A percentile compares a stretch with the other conserved stretches of the same genome.
Evolutionary conservation across 1,140 invertebrate genomes (phyloP).

Genomic region (Agrilus planipennis): DNA sequence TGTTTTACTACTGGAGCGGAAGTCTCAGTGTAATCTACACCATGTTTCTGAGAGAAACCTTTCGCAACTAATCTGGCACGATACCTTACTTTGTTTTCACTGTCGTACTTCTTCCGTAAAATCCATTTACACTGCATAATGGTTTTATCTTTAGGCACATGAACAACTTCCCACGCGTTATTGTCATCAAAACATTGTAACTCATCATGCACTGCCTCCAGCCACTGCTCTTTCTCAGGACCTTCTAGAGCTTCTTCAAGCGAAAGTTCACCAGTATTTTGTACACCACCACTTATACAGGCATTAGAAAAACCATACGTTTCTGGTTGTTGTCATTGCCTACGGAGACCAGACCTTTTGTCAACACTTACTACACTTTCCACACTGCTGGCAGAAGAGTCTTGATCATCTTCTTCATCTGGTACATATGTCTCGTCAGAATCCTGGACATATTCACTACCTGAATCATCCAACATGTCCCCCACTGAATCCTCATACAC

Average conservation of each 20-base stretch:
- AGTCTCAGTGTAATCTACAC: constrained; percentile 27
- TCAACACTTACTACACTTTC: too few species aligned
- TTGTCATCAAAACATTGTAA: constrained; percentile 15
- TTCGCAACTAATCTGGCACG: constrained; percentile 33
- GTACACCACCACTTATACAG: too few species aligned
- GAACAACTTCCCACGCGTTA: too few species aligned
- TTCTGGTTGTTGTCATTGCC: constrained; percentile 3
- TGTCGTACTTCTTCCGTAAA: too few species aligned
- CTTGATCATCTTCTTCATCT: background rate
- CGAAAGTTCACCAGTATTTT: constrained; percentile 1
- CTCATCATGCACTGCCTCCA: constrained; percentile 18
- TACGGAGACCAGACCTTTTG: too few species aligned
- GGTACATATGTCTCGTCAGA: background rate
- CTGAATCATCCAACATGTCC: background rate
- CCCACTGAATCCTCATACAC: constrained; percentile 2
- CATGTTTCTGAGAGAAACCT: constrained; percentile 31
- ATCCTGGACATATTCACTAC: background rate
- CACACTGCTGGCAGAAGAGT: too few species aligned
- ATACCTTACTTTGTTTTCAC: constrained; percentile 35
- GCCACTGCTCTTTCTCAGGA: constrained; percentile 13
- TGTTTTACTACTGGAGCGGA: constrained; percentile 28
- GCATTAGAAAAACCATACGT: too few species aligned
- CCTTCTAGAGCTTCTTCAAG: constrained; percentile 10
- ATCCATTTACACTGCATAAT: too few species aligned
- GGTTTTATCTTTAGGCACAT: too few species aligned